Evolutionary conservation across 2,888 invertebrate genomes (phyloP).

Genomic region (Rhagophthalmus giganteus): DNA sequence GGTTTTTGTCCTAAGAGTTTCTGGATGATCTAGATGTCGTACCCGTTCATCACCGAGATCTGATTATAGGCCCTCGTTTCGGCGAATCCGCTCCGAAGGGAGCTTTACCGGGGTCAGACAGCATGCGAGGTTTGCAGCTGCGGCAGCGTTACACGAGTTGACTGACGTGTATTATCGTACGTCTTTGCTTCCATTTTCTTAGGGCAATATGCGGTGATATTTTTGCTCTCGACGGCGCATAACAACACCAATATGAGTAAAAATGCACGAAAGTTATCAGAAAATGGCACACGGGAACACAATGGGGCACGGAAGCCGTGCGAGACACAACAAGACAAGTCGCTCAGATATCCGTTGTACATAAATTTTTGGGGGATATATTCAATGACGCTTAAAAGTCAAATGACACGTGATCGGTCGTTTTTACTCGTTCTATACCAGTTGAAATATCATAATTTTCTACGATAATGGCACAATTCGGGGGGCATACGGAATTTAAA

Average conservation of each 20-base stretch:
- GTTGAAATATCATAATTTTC: no score
- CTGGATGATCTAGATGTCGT: constrained; percentile 19
- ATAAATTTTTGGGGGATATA: constrained; percentile 19
- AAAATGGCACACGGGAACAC: constrained; percentile 36
- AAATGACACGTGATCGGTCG: constrained; percentile 17
- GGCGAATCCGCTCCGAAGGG: constrained; percentile 10
- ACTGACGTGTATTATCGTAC: constrained; percentile 39
- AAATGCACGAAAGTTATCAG: constrained; percentile 37
- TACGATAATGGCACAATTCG: no score
- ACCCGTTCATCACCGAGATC: constrained; percentile 21
- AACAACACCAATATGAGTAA: constrained; percentile 35
- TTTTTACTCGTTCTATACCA: no score
- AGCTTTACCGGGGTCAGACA: constrained; percentile 17
- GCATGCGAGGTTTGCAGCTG: constrained; percentile 14
- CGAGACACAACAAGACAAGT: constrained; percentile 32
- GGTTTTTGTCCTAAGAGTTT: constrained; percentile 19
- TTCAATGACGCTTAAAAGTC: constrained; percentile 13
- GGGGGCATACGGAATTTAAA: no score
- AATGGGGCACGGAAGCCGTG: constrained; percentile 36
- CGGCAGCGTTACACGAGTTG: constrained; percentile 27
- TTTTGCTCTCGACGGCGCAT: constrained; percentile 27
- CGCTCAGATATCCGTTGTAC: constrained; percentile 34
- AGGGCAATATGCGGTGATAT: constrained; percentile 32
- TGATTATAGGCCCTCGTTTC: constrained; percentile 25
- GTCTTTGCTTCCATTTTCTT: constrained; percentile 31